Conservation (phyloP, 1,140 invertebrate species). For the Drosophila rhopaloa region DNA sequence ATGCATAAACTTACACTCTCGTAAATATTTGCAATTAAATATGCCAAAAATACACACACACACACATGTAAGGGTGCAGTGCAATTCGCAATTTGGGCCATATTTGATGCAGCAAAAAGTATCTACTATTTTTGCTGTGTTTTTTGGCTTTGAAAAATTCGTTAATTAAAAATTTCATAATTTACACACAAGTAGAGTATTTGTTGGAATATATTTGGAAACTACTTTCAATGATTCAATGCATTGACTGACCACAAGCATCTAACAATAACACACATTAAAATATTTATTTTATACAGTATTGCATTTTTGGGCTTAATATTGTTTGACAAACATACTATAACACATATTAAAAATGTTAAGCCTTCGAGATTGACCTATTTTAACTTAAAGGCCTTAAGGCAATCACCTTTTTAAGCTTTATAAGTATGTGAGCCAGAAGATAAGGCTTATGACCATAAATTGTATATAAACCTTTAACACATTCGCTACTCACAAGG, state of each 20-base stretch:
- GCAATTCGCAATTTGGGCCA: constrained; percentile 30
- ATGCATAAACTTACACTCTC: constrained; percentile 20
- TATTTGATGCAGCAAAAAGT: constrained; percentile 33
- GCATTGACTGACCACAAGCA: background rate
- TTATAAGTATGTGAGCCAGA: background rate
- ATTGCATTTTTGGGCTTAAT: background rate
- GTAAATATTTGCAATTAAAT: constrained; percentile 81
- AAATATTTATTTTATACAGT: background rate
- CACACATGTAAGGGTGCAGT: background rate
- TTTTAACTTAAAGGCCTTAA: background rate
- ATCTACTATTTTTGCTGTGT: constrained; percentile 8
- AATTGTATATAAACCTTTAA: background rate
- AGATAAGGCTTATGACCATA: background rate
- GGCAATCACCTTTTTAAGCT: background rate
- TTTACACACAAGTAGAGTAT: constrained; percentile 18
- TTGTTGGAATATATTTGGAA: constrained; percentile 6
- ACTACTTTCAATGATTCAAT: constrained; percentile 4
- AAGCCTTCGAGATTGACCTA: too few relatives aligned
- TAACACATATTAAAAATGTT: too few relatives aligned
- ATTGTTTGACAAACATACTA: background rate
- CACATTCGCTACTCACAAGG: too few relatives aligned
- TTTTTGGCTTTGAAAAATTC: constrained; percentile 8
- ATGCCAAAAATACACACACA: constrained; percentile 53
- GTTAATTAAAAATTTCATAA: constrained; percentile 38
- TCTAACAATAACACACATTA: background rate